phyloP scores from a whole-genome alignment of 2,888 invertebrate species.

The Drosophila greeni region DNA sequence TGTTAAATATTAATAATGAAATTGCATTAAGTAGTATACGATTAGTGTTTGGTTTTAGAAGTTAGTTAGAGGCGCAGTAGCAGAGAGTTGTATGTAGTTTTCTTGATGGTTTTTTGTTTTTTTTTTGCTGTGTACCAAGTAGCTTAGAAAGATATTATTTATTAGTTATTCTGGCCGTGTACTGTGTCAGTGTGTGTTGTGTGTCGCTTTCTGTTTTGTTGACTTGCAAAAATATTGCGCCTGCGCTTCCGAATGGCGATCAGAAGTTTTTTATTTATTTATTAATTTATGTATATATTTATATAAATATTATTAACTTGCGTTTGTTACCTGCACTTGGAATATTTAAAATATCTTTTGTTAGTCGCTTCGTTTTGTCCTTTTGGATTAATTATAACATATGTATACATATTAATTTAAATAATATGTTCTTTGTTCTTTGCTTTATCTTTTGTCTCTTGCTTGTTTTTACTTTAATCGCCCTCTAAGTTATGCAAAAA shows the following conservation, averaged over 20 bases:
- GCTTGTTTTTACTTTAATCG: constrained; percentile 30
- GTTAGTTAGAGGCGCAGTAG: constrained; percentile 63
- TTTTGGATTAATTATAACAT: constrained; percentile 33
- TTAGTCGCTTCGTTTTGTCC: constrained; percentile 20
- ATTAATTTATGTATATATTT: constrained; percentile 26
- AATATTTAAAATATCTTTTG: constrained; percentile 49
- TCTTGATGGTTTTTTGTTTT: constrained; percentile 3
- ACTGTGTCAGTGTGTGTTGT: constrained; percentile 8
- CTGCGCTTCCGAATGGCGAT: constrained; percentile 42
- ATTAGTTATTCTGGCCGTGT: constrained; percentile 26
- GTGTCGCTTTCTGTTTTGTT: constrained; percentile 13
- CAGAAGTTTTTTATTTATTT: constrained; percentile 26
- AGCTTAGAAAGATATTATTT: constrained; percentile 45
- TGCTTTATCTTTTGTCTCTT: constrained; percentile 29
- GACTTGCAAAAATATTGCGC: constrained; percentile 62
- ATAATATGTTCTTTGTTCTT: constrained; percentile 29
- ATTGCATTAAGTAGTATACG: constrained; percentile 63
- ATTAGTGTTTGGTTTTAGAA: constrained; percentile 52
- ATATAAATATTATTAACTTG: constrained; percentile 49
- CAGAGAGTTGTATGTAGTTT: constrained; percentile 53
- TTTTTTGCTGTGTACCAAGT: constrained; percentile 29
- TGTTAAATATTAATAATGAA: constrained; percentile 59
- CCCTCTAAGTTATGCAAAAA: constrained; percentile 58
- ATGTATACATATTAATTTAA: constrained; percentile 35
- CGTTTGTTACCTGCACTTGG: constrained; percentile 55